A percentile compares a stretch with the other conserved stretches of the same genome.
Conservation (phyloP, 2,888 invertebrate genomes). For the Spisula solida region DNA sequence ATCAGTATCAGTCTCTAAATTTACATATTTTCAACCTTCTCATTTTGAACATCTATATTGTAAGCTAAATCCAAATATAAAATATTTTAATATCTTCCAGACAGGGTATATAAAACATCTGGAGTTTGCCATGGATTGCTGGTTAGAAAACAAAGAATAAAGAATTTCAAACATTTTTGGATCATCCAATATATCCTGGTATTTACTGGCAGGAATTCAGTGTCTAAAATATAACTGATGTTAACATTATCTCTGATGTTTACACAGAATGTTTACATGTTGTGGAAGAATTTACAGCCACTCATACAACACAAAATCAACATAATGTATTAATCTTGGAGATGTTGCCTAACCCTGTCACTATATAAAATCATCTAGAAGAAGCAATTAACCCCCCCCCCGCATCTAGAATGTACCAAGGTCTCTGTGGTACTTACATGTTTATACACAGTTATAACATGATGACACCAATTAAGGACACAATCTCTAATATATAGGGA, state of each 20-base stretch:
- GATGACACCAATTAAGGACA: too few species aligned
- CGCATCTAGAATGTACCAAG: too few species aligned
- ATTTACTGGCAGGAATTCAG: not conserved
- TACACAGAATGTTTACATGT: not conserved
- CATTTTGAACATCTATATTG: not conserved
- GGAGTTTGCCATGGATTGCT: not conserved
- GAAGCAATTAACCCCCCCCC: too few species aligned
- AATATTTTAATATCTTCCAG: conserved; percentile 11
- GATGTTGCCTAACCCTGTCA: too few species aligned
- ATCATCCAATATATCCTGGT: not conserved
- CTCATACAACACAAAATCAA: not conserved
- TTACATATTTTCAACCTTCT: not conserved
- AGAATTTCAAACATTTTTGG: conserved; percentile 10
- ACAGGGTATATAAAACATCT: not conserved
- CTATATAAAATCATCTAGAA: too few species aligned
- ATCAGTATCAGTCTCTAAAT: not conserved
- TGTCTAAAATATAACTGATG: not conserved
- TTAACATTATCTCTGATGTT: not conserved
- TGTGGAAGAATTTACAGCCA: not conserved
- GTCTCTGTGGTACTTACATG: not conserved
- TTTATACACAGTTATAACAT: not conserved
- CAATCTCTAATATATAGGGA: too few species aligned
- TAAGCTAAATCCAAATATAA: not conserved
- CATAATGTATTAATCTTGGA: not conserved
- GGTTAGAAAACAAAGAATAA: conserved; percentile 14